phyloP scores from a whole-genome alignment of 37 sponge, comb jelly and placozoan species.

The Halichondria panicea region DNA sequence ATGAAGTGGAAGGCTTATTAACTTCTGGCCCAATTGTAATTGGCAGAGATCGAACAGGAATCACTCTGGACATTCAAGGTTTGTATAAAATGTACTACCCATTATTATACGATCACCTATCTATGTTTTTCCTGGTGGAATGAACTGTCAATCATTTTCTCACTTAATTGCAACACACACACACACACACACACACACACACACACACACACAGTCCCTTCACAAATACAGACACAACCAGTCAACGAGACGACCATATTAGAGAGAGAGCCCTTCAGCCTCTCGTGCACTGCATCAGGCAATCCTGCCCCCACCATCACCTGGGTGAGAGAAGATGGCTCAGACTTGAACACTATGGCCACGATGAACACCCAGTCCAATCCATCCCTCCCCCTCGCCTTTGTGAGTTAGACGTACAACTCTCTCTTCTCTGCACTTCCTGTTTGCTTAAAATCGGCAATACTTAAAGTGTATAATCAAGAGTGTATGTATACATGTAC shows the following conservation, averaged over 20 bases:
- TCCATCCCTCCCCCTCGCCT: not conserved
- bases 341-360: not conserved
- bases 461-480: not conserved
- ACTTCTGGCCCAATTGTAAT: too few species aligned
- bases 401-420: not conserved
- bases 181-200: not conserved
- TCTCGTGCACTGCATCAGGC: not conserved
- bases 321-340: constrained; percentile 21
- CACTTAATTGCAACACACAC: not conserved
- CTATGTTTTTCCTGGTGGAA: not conserved
- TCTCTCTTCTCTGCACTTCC: not conserved
- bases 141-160: not conserved
- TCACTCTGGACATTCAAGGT: too few species aligned
- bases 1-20: not conserved
- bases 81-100: too few species aligned
- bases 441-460: not conserved
- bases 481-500: not conserved
- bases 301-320: not conserved
- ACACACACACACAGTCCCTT: constrained; percentile 4
- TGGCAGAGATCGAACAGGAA: too few species aligned
- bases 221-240: not conserved
- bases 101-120: not conserved
- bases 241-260: not conserved
- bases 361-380: not conserved
- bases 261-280: not conserved